phyloP scores from a whole-genome alignment of 2,888 invertebrate genomes.

The Drosophila formosana region DNA sequence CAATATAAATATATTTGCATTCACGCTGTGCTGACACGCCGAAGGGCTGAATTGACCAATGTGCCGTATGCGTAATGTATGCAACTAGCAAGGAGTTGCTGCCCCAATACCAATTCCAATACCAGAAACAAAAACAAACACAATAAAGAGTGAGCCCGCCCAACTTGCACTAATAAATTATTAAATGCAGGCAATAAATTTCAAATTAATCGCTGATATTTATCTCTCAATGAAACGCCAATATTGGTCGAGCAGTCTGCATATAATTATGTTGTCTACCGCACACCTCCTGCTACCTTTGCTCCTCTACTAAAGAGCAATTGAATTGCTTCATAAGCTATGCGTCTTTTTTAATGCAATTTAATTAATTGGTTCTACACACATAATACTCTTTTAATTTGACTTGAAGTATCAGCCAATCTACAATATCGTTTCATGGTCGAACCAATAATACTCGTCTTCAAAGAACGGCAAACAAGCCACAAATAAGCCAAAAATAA shows the following conservation, averaged over 20 bases:
- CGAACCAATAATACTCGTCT: slow-evolving; percentile 26
- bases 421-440: too few species aligned
- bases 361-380: not conserved
- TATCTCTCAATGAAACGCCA: slow-evolving; percentile 74
- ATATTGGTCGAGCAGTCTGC: slow-evolving; percentile 32
- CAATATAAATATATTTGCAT: slow-evolving; percentile 19
- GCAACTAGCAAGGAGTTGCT: slow-evolving; percentile 45
- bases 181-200: slow-evolving; percentile 82
- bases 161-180: slow-evolving; percentile 80
- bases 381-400: not conserved
- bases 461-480: not conserved
- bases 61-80: slow-evolving; percentile 69
- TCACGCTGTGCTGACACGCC: slow-evolving; percentile 57
- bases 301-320: not conserved
- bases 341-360: too few species aligned
- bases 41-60: slow-evolving; percentile 61
- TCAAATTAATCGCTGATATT: slow-evolving; percentile 83
- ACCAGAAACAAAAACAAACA: not conserved
- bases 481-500: slow-evolving; percentile 74
- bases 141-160: slow-evolving; percentile 29
- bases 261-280: slow-evolving; percentile 63
- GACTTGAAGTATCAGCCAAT: too few species aligned
- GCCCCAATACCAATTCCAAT: not conserved
- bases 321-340: not conserved
- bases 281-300: slow-evolving; percentile 7